Evolutionary conservation across 2,797 vertebrate genomes (phyloP).

Genomic region (Rhinoraja longicauda): DNA sequence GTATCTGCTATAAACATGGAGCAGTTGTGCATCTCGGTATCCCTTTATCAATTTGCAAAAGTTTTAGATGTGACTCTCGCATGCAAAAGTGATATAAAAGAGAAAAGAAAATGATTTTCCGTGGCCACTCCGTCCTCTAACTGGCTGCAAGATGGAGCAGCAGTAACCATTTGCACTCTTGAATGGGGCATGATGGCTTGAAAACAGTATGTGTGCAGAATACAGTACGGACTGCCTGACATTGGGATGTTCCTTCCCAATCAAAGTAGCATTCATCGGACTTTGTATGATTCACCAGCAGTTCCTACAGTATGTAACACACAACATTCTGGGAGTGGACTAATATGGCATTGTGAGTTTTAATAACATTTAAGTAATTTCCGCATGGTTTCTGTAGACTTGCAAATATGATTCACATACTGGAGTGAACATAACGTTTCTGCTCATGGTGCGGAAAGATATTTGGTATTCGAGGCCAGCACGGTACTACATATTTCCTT

Average conservation of each 20-base stretch:
- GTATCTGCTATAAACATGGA: background rate
- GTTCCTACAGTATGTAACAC: background rate
- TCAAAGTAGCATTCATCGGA: background rate
- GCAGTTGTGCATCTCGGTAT: background rate
- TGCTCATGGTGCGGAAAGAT: background rate
- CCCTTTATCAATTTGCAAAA: background rate
- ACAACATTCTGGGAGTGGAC: background rate
- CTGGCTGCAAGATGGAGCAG: background rate
- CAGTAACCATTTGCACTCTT: background rate
- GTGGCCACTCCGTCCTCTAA: background rate
- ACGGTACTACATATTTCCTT: background rate
- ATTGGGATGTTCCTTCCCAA: background rate
- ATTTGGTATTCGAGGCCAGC: background rate
- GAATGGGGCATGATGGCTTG: background rate
- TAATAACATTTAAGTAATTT: background rate
- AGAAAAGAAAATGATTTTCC: background rate
- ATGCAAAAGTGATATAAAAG: background rate
- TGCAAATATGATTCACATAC: background rate
- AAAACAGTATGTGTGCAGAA: background rate
- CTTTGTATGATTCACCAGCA: background rate
- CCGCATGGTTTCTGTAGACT: background rate
- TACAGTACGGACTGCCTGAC: background rate
- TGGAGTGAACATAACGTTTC: background rate
- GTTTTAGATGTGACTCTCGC: background rate
- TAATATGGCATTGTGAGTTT: background rate